Conservation (phyloP, 2,888 invertebrate species). For the Drosophila niveifrons region DNA sequence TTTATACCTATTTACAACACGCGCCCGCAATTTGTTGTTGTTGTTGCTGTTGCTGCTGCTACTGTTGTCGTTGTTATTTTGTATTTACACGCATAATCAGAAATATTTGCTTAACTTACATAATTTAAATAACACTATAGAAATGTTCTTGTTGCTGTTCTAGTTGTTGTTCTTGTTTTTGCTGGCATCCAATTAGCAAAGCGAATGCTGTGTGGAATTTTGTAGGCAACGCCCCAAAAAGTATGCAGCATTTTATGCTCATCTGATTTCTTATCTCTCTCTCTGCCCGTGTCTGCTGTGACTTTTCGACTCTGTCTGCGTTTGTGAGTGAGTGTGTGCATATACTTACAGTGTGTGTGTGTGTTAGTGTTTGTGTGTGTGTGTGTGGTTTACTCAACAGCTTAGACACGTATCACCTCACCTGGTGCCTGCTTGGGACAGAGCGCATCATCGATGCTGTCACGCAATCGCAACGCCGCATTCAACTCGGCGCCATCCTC, state of each 20-base stretch:
- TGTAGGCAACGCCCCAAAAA: not conserved
- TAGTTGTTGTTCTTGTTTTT: conserved; percentile 9
- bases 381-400: no score
- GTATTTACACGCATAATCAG: conserved; percentile 58
- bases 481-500: conserved; percentile 65
- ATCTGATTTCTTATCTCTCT: not conserved
- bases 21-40: conserved; percentile 9
- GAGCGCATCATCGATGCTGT: conserved; percentile 77
- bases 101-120: conserved; percentile 57
- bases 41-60: not conserved
- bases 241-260: conserved; percentile 1
- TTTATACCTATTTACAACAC: conserved; percentile 46
- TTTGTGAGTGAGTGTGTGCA: conserved; percentile 30
- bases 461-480: conserved; percentile 69
- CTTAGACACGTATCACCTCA: conserved; percentile 85
- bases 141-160: conserved; percentile 10
- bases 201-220: conserved; percentile 7
- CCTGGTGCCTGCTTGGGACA: conserved; percentile 83
- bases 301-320: not conserved
- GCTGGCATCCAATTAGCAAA: conserved; percentile 20
- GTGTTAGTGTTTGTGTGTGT: not conserved
- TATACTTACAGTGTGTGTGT: conserved; percentile 59
- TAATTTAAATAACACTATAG: conserved; percentile 30
- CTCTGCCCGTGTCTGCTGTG: not conserved
- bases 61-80: conserved; percentile 2